Base-by-base conservation (phyloP, 2,113 vertebrate genomes). In the Penelope pileata region DNA sequence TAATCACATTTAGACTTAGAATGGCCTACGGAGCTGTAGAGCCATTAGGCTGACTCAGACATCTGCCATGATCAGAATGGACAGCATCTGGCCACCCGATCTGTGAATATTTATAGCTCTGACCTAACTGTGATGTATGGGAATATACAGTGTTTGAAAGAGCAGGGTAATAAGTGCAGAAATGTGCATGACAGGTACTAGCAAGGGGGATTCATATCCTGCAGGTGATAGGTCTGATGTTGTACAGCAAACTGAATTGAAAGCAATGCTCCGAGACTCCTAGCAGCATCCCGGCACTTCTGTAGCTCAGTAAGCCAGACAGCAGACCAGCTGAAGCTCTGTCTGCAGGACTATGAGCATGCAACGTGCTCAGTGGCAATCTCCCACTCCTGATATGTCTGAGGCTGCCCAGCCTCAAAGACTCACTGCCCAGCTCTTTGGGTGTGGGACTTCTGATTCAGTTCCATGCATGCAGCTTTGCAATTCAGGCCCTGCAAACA, bases 21-120 rank as follows among this genome's bases (percentile, higher is more conserved):
- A 66, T 30, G 78, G 69, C 78, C 2, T 2, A 50, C 6, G 4
- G 70, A 78, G 17, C 32, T 80, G 27, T 45, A 79, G 90, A 95
- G 83, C 60, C 88, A 86, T 56, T 56, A 81, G 83, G 69, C 68
- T 96, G 94, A 96, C 86, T 95, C 89, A 91, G 87, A 77, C 5
- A 56, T 86, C 90, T 94, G 83, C 90, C 95, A 90, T 93, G 94
- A 90, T 40, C 67, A 93, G 87, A 95, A 95, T 56, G 68, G 82
- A 54, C 60, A 93, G 66, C 38, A 83, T 89, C 38, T 81, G 47
- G 83, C 45, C 70, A 86, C 60, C 30, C 53, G 68, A 64, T 68
- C n/a, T 3, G 5, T 22, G 30, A 69, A 34, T 72, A 34, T 48
- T 88, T 77, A 43, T 56, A n/a, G 38, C 82, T 93, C 22, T 74